Evolutionary conservation across 2,888 invertebrate genomes (phyloP).

Genomic region (Eupithecia inturbata): DNA sequence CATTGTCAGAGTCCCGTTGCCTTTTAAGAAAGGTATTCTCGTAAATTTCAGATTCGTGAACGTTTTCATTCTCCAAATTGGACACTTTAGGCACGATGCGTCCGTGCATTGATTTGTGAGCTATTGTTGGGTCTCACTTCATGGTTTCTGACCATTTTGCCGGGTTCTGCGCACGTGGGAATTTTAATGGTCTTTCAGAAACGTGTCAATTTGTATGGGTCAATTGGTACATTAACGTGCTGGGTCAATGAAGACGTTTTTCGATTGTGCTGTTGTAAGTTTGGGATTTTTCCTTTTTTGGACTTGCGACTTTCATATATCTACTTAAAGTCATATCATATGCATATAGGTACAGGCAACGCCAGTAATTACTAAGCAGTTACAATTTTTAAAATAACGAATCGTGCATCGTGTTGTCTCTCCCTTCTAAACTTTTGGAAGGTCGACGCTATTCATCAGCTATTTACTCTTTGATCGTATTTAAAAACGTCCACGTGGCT

Average conservation of each 20-base stretch:
- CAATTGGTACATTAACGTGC: conserved; percentile 2
- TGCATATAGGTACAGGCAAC: not conserved
- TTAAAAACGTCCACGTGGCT: not conserved
- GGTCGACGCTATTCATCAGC: not conserved
- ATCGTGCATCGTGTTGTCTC: not conserved
- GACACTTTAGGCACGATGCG: conserved; percentile 40
- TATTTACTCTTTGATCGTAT: not conserved
- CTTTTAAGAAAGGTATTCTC: conserved; percentile 43
- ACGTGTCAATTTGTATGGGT: conserved; percentile 16
- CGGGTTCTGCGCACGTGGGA: conserved; percentile 13
- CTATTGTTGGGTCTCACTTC: conserved; percentile 23
- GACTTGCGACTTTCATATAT: conserved; percentile 1
- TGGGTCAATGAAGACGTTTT: conserved; percentile 24
- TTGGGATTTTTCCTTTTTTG: not conserved
- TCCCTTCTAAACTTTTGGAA: not conserved
- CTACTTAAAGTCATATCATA: not conserved
- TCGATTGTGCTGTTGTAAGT: not conserved
- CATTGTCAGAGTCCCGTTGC: conserved; percentile 29
- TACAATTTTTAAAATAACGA: not conserved
- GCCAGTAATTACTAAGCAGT: not conserved
- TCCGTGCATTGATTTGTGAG: conserved; percentile 40
- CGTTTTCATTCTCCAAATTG: conserved; percentile 44
- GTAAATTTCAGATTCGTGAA: conserved; percentile 46
- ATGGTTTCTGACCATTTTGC: conserved; percentile 16
- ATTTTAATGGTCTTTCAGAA: conserved; percentile 19